Conservation (phyloP, 2,113 vertebrate species). For the Chloropsis cyanopogon region DNA sequence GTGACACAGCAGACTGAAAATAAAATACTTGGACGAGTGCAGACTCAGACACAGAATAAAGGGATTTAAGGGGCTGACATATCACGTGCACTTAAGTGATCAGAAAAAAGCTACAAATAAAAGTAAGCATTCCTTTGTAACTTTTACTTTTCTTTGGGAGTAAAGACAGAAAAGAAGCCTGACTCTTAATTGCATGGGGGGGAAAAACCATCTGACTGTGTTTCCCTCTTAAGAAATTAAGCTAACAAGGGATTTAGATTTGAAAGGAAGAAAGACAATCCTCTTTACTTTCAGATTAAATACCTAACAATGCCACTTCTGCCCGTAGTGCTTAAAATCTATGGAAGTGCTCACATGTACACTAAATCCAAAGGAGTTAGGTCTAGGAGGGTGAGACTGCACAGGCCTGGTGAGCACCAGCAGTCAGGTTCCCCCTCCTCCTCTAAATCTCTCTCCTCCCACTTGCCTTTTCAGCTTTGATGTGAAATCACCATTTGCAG, state of each 20-base stretch:
- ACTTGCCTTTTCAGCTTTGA: not conserved
- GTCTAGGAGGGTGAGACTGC: not conserved
- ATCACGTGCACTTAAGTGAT: not conserved
- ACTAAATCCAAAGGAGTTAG: not conserved
- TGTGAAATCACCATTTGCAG: not conserved
- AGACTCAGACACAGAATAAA: not conserved
- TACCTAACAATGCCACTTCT: not conserved
- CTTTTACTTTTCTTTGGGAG: not conserved
- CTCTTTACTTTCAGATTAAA: constrained; percentile 11
- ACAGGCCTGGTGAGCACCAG: not conserved
- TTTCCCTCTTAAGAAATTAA: constrained; percentile 6
- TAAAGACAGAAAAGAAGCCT: not conserved
- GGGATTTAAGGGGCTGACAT: not conserved
- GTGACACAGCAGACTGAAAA: not conserved
- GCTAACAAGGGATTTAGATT: constrained; percentile 40
- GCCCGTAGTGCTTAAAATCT: not conserved
- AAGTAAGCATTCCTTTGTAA: not conserved
- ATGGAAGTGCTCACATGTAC: not conserved
- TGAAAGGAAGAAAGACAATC: not conserved
- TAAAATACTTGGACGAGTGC: not conserved
- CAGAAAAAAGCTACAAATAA: not conserved
- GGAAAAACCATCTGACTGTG: not conserved
- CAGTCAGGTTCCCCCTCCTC: not conserved
- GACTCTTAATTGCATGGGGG: not conserved
- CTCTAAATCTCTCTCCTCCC: not conserved